Evolutionary conservation across 2,113 vertebrate genomes (phyloP), one percentile per base, ranked within the genome.

Genomic region (Galemys pyrenaicus): DNA sequence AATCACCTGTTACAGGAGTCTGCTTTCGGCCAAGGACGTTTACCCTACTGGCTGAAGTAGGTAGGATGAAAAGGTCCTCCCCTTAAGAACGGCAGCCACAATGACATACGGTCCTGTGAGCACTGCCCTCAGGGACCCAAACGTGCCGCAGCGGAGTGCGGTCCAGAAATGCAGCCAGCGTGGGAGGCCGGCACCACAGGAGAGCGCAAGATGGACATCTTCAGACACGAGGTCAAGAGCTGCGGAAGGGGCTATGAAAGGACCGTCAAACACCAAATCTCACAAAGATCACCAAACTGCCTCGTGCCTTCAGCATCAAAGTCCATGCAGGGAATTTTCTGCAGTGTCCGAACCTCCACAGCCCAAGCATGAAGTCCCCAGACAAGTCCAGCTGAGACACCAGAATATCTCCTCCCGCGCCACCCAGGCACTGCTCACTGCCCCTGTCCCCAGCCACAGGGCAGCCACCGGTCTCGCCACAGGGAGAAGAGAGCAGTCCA

Each of bases 11-110:
- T 58, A 88, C 65, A 35, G 51, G 22, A 88, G n/a, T 80, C 78
- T 79, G 20, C 22, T 84, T 94, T 60, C 28, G 12, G 91, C 73
- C 35, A 90, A 94, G 24, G 35, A 95, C 51, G 75, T 41, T 89
- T 92, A 24, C 46, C 12, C 73, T 37, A 28, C 16, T 54, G 3
- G 20, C 15, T n/a, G 67, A 81, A 30, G 77, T 15, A 68, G 22
- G 13, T 17, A 54, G 74, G 17, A 87, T 68, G 73, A 49, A 65
- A 94, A 94, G 12, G 20, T 6, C 26, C 67, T 67, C 26, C 12
- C 51, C 51, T 46, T 58, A 64, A 88, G 92, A 60, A 3, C 73
- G 49, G 41, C 44, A 51, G 15, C 67, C 37, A 73, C 26, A 71
- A 35, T 65, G 37, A 90, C 44, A 82, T 60, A 35, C 11, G 28